A percentile compares a stretch with the other conserved stretches of the same genome.
These are phyloP conservation scores for Oncorhynchus mykiss DNA, from an alignment of 2,113 vertebrate species.

Conservation along the genomic window DNA sequence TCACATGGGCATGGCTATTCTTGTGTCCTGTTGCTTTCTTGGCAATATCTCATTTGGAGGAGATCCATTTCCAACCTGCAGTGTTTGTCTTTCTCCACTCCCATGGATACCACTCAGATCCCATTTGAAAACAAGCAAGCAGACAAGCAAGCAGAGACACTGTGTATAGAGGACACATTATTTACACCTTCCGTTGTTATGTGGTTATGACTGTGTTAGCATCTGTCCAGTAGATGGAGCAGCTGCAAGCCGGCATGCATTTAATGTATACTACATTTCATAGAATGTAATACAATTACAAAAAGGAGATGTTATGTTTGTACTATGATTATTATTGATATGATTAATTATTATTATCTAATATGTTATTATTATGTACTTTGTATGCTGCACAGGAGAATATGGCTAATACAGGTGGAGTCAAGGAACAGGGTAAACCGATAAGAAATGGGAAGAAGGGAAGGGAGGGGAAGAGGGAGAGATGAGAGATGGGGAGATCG, in stretches of 20 bases:
- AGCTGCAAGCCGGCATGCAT: neutral
- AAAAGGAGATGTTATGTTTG: too few relatives aligned
- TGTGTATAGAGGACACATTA: neutral
- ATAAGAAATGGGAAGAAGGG: neutral
- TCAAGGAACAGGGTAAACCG: neutral
- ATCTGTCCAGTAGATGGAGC: neutral
- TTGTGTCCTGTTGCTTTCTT: neutral
- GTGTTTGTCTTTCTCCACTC: neutral
- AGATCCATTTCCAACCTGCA: neutral
- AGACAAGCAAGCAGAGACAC: neutral
- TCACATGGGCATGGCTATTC: neutral
- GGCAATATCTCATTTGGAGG: neutral
- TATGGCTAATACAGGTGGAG: slow-evolving; percentile 38
- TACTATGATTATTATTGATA: too few relatives aligned
- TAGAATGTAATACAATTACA: too few relatives aligned
- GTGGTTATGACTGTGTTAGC: neutral
- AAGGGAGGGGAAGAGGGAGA: slow-evolving; percentile 1
- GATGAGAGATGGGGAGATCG: too few relatives aligned
- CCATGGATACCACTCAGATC: neutral
- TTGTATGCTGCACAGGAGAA: too few relatives aligned
- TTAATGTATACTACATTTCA: too few relatives aligned
- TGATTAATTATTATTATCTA: too few relatives aligned
- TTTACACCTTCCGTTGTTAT: neutral
- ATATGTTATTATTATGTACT: too few relatives aligned
- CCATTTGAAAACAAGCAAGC: neutral